Percentiles rank a stretch among this genome's conserved stretches.
phyloP scores from a whole-genome alignment of 2,113 vertebrate genomes.

The Myotis brandtii region DNA sequence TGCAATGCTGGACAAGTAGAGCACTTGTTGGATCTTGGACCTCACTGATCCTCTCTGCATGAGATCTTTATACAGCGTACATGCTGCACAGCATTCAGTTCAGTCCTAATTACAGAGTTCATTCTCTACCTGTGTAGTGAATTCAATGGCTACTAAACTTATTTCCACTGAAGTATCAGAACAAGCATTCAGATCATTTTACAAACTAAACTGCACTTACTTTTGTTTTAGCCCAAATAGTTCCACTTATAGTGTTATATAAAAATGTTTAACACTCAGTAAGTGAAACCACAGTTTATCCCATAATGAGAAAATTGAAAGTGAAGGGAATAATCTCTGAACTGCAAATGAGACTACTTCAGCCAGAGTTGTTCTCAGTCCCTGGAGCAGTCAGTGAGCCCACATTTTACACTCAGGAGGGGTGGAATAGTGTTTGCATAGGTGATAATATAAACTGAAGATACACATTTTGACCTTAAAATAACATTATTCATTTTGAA shows the following conservation, averaged over 20 bases:
- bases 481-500: constrained; percentile 6
- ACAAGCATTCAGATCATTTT: background rate
- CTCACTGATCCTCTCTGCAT: background rate
- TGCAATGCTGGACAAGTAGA: background rate
- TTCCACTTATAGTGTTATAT: background rate
- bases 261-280: background rate
- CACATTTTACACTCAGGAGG: background rate
- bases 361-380: background rate
- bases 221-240: background rate
- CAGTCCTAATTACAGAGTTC: background rate
- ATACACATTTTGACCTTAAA: background rate
- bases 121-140: background rate
- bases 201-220: background rate
- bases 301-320: background rate
- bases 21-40: background rate
- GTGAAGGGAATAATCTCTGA: background rate
- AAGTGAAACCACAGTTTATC: background rate
- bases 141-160: background rate
- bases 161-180: background rate
- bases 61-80: too few relatives aligned
- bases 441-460: background rate
- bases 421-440: background rate
- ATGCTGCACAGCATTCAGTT: background rate
- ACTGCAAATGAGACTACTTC: background rate
- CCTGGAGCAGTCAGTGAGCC: background rate